Evolutionary conservation across 2,113 vertebrate genomes (phyloP), one percentile per base, ranked within the genome.

Genomic region (Prinia subflava): DNA sequence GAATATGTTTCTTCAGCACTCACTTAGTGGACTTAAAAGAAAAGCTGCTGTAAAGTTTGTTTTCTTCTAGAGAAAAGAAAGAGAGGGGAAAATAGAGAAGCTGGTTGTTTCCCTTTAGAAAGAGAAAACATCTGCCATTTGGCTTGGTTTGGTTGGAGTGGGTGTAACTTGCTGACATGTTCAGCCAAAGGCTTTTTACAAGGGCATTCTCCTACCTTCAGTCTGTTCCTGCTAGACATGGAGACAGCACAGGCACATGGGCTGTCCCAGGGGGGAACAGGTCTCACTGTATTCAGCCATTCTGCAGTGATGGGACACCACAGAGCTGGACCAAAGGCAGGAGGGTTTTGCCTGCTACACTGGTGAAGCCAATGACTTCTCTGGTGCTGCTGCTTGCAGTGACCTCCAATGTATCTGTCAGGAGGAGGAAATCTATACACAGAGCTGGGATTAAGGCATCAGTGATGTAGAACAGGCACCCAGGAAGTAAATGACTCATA

Each of bases 171-270:
- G 33, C 35, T 67, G 74, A 63, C 7, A 6, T 15, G 19, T 37
- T 82, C 69, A 55, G 78, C 63, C 46, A 49, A 89, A 64, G 52
- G 20, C 37, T 46, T 90, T 63, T 23, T 37, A 19, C 3, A 6
- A 24, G 37, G 22, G 10, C 24, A 22, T 14, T 17, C 19, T 77
- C 35, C 69, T 77, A 55, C 81, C 50, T 56, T 47, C 22, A 35
- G 20, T 42, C 30, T 7, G 0, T 39, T 83, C 63, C 53, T 64
- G 71, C 47, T 53, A 41, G 56, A n/a, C 33, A 33, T 0, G 0
- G 22, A 27, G 20, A 9, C 41, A 74, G 77, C 50, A 25, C 0
- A 1, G 49, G 35, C 27, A 22, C 39, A 6, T 28, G 37, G 78
- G 22, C 46, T 65, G 27, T 42, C n/a, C 60, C 12, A 21, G 0